Percentiles rank a stretch among this genome's conserved stretches.
These are phyloP conservation scores for Aphelenchoides besseyi DNA, from an alignment of 1,140 invertebrate genomes.

Conservation along the genomic window DNA sequence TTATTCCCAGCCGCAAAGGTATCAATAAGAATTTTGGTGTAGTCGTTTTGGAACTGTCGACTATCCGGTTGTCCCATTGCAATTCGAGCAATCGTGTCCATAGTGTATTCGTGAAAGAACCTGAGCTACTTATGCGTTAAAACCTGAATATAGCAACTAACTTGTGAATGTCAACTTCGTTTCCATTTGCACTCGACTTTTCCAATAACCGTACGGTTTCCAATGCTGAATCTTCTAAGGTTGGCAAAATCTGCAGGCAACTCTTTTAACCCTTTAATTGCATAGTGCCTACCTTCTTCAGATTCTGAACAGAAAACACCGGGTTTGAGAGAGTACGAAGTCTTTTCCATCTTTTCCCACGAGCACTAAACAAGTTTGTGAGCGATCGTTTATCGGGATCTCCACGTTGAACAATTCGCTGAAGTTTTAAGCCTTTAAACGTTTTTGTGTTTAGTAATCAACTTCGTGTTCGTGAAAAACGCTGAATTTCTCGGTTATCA, in stretches of 20 bases:
- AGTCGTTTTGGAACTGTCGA: conserved; percentile 46
- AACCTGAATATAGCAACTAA: neutral
- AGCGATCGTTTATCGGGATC: conserved; percentile 30
- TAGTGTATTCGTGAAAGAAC: conserved; percentile 52
- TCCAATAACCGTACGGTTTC: conserved; percentile 44
- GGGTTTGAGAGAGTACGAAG: conserved; percentile 64
- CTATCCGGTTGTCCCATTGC: conserved; percentile 50
- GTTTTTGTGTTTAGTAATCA: too few species aligned
- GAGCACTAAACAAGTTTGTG: conserved; percentile 49
- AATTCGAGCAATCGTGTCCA: conserved; percentile 49
- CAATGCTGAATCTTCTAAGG: conserved; percentile 49
- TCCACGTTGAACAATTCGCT: conserved; percentile 32
- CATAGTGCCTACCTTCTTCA: conserved; percentile 60
- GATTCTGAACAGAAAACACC: conserved; percentile 64
- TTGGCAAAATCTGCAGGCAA: conserved; percentile 50
- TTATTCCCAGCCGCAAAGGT: neutral
- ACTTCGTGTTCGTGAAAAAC: conserved; percentile 63
- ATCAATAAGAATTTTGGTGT: conserved; percentile 8
- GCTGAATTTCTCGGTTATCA: conserved; percentile 65
- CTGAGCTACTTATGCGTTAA: conserved; percentile 2
- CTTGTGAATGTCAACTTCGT: neutral
- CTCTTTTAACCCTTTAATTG: neutral
- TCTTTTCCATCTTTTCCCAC: conserved; percentile 63
- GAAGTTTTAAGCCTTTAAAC: conserved; percentile 2
- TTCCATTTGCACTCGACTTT: neutral